These are phyloP conservation scores for Strigops habroptila DNA, from an alignment of 2,113 vertebrate species.

Conservation along the genomic window DNA sequence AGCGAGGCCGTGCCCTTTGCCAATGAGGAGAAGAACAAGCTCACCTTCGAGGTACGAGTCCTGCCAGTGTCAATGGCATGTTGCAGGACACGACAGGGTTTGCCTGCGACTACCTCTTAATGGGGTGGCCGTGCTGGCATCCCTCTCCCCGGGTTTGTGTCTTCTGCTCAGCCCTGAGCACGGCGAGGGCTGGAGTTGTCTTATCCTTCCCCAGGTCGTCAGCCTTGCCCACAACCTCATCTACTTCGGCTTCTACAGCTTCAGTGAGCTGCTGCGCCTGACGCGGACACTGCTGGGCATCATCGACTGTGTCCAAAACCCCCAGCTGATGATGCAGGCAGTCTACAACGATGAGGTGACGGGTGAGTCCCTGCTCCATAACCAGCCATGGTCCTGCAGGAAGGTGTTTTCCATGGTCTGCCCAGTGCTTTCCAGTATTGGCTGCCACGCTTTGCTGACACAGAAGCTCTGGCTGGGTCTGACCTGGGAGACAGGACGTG, in stretches of 20 bases:
- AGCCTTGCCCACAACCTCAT: slow-evolving; percentile 95
- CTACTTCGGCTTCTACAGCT: slow-evolving; percentile 99
- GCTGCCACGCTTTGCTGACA: accelerated
- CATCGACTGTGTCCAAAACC: slow-evolving; percentile 91
- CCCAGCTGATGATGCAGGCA: slow-evolving; percentile 65
- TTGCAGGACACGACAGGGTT: accelerated
- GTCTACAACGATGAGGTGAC: slow-evolving; percentile 81
- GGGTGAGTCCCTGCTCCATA: slow-evolving; percentile 64
- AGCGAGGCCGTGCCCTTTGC: slow-evolving; percentile 91
- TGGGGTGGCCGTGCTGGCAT: accelerated
- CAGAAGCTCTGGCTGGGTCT: not conserved
- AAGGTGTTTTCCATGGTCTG: not conserved
- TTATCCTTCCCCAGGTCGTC: slow-evolving; percentile 81
- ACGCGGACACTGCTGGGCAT: slow-evolving; percentile 93
- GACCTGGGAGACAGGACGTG: not conserved
- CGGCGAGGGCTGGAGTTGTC: not conserved
- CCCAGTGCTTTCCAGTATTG: not conserved
- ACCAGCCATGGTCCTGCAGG: not conserved
- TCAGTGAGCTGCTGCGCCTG: slow-evolving; percentile 92
- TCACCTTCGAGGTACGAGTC: slow-evolving; percentile 88
- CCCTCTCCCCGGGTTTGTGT: not conserved
- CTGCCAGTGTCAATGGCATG: accelerated
- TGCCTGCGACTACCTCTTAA: not conserved
- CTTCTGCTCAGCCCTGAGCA: not conserved
- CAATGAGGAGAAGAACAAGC: slow-evolving; percentile 96